Evolutionary conservation across 1,140 invertebrate species (phyloP).

Genomic region (Solenopsis fugax): DNA sequence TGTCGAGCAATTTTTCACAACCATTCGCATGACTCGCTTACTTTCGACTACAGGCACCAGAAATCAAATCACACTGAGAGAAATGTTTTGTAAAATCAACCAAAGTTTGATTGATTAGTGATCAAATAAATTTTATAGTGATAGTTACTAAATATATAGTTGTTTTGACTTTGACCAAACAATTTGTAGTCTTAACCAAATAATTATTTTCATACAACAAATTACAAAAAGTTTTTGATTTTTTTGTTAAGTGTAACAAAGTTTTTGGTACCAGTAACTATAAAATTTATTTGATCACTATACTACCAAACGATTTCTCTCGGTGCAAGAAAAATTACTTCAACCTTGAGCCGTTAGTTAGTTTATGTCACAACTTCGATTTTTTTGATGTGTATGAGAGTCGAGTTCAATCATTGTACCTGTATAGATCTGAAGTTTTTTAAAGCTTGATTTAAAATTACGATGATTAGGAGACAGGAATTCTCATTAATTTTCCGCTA

Average conservation of each 20-base stretch:
- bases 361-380: background rate
- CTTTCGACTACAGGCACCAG: background rate
- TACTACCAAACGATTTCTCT: too few relatives aligned
- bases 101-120: too few relatives aligned
- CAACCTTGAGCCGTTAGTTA: background rate
- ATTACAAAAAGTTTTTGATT: too few relatives aligned
- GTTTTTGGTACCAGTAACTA: too few relatives aligned
- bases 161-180: too few relatives aligned
- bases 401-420: background rate
- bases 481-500: background rate
- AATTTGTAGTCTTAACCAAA: too few relatives aligned
- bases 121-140: too few relatives aligned
- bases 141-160: too few relatives aligned
- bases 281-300: too few relatives aligned
- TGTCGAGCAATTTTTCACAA: background rate
- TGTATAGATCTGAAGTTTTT: background rate
- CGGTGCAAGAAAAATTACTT: background rate
- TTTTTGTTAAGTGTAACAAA: too few relatives aligned
- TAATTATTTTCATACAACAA: too few relatives aligned
- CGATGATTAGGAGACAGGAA: background rate
- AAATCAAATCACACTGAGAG: conserved; percentile 15
- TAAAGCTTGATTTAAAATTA: background rate
- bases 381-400: background rate
- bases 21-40: background rate
- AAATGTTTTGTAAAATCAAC: too few relatives aligned